phyloP scores from a whole-genome alignment of 2,113 vertebrate species.

The Guaruba guarouba region DNA sequence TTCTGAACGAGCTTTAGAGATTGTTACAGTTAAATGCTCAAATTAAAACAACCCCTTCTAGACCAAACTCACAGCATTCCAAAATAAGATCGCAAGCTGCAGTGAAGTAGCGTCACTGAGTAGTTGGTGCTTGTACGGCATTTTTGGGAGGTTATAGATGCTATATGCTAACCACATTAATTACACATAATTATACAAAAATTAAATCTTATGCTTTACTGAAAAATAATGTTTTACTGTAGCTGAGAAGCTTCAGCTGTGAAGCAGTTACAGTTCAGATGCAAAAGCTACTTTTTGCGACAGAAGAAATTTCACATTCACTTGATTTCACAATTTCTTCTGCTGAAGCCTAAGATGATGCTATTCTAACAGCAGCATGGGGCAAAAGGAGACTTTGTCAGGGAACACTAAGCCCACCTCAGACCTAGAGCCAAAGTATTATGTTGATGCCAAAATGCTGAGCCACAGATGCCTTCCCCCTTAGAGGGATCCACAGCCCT shows the following conservation, averaged over 20 bases:
- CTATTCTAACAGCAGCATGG: background rate
- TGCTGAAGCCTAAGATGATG: background rate
- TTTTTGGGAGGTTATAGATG: slow-evolving; percentile 7
- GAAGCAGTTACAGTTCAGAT: background rate
- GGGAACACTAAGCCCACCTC: background rate
- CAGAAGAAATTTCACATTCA: background rate
- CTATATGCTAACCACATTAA: background rate
- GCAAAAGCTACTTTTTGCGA: background rate
- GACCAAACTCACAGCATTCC: background rate
- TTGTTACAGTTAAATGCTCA: background rate
- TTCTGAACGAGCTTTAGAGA: background rate
- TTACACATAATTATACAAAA: slow-evolving; percentile 12
- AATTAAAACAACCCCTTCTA: background rate
- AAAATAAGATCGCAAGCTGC: background rate
- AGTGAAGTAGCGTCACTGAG: background rate
- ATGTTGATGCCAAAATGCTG: background rate
- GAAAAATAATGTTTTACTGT: slow-evolving; percentile 10
- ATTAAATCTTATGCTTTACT: background rate
- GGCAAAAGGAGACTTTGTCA: background rate
- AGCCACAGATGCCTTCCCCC: background rate
- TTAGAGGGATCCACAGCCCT: background rate
- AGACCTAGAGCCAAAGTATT: background rate
- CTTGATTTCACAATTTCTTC: background rate
- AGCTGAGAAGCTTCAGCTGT: background rate
- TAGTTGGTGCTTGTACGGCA: background rate